Evolutionary conservation across 1,140 invertebrate species (phyloP).

Genomic region (Odontomachus brunneus): DNA sequence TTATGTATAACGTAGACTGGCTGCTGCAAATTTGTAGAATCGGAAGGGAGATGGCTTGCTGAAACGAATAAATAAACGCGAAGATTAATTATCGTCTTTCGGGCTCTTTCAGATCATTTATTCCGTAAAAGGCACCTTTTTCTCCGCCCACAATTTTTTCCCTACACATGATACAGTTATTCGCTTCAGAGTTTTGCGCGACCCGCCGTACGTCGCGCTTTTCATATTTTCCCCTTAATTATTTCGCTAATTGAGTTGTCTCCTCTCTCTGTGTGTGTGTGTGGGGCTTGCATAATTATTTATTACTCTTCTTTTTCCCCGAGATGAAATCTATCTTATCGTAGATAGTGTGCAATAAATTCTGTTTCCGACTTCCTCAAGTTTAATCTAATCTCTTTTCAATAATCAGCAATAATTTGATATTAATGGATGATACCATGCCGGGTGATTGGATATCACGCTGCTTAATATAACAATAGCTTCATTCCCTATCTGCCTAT

Average conservation of each 20-base stretch:
- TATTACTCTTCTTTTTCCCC: too few relatives aligned
- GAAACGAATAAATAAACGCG: slow-evolving; percentile 58
- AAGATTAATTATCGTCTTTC: slow-evolving; percentile 62
- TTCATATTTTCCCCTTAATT: neutral
- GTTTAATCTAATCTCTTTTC: too few relatives aligned
- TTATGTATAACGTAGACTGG: slow-evolving; percentile 58
- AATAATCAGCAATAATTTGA: too few relatives aligned
- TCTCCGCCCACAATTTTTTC: neutral
- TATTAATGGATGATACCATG: neutral
- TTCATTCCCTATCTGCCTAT: slow-evolving; percentile 14
- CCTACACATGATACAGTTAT: neutral
- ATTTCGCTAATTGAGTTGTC: neutral
- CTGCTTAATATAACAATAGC: slow-evolving; percentile 1
- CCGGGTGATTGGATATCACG: neutral
- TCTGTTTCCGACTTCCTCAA: too few relatives aligned
- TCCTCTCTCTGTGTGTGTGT: too few relatives aligned
- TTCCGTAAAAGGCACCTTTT: slow-evolving; percentile 41
- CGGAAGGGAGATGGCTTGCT: slow-evolving; percentile 48
- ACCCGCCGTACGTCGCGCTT: neutral
- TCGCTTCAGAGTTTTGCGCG: neutral
- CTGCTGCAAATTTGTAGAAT: slow-evolving; percentile 59
- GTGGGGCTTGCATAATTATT: too few relatives aligned
- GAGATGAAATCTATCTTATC: too few relatives aligned
- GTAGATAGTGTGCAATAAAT: too few relatives aligned
- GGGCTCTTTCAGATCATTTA: slow-evolving; percentile 51